Conservation (phyloP, 2,113 vertebrate genomes). For the Platanista minor region DNA sequence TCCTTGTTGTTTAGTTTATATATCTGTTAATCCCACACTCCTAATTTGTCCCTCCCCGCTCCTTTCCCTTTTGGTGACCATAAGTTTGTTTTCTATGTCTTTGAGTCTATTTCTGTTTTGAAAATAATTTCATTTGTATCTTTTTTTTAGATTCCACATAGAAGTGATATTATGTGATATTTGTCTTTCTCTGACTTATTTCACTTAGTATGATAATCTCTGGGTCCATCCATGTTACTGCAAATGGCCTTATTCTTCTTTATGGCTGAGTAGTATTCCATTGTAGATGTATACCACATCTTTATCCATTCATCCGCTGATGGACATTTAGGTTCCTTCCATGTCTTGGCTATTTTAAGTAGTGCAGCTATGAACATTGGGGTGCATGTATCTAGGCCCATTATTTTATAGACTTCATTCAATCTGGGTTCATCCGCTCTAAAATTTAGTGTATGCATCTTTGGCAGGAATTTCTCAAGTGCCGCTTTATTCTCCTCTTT, state of each 20-base stretch:
- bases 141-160: not conserved
- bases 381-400: not conserved
- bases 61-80: not conserved
- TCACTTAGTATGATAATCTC: not conserved
- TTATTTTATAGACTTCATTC: not conserved
- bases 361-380: no score
- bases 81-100: not conserved
- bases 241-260: not conserved
- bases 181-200: not conserved
- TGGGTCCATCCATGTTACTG: not conserved
- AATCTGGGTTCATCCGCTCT: not conserved
- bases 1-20: not conserved
- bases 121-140: not conserved
- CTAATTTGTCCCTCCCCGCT: not conserved
- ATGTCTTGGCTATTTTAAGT: no score
- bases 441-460: not conserved
- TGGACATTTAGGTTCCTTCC: not conserved
- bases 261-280: not conserved
- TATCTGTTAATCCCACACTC: not conserved
- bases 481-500: not conserved
- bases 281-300: not conserved
- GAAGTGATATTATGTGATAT: not conserved
- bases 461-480: not conserved
- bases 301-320: not conserved
- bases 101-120: not conserved